Evolutionary conservation across 2,797 vertebrate genomes (phyloP).

Genomic region (Potorous gilbertii): DNA sequence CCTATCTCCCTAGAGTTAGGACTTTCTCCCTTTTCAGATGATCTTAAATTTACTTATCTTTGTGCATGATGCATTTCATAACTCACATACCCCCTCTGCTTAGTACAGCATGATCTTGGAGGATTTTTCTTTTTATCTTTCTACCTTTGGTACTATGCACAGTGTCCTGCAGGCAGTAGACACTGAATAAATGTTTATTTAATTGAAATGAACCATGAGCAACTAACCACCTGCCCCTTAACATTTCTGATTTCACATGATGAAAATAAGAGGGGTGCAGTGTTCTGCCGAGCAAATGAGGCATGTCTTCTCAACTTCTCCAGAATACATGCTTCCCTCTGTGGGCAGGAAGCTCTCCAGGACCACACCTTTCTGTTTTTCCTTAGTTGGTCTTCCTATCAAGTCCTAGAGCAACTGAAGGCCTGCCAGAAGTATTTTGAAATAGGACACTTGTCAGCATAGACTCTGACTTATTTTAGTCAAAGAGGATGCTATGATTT

Average conservation of each 20-base stretch:
- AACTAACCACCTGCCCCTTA: neutral
- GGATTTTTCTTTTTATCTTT: neutral
- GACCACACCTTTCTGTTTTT: neutral
- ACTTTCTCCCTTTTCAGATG: neutral
- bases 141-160: neutral
- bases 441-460: neutral
- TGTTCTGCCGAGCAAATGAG: neutral
- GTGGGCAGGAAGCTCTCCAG: neutral
- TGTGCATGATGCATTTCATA: neutral
- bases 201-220: neutral
- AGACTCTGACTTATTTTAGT: neutral
- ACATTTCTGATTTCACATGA: neutral
- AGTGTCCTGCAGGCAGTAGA: neutral
- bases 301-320: neutral
- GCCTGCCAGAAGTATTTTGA: neutral
- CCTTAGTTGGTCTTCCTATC: neutral
- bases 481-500: neutral
- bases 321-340: neutral
- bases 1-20: neutral
- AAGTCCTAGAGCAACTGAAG: neutral
- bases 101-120: neutral
- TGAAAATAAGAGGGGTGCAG: neutral
- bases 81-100: neutral
- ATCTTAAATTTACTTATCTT: neutral
- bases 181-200: neutral